phyloP scores from a whole-genome alignment of 2,113 vertebrate species.

The Albula glossodonta region DNA sequence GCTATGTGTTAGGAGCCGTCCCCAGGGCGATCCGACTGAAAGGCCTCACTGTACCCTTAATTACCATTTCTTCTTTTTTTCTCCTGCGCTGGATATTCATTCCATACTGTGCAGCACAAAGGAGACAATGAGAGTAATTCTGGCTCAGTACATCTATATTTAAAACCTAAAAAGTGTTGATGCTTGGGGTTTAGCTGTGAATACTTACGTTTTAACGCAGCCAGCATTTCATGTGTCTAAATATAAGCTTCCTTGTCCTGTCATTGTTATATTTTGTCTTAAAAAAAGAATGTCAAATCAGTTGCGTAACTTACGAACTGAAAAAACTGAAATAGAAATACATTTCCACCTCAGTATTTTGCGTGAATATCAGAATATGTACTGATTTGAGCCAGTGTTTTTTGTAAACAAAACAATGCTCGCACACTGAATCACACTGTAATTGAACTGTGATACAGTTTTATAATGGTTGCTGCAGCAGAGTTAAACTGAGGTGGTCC shows the following conservation, averaged over 20 bases:
- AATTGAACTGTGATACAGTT: neutral
- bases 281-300: neutral
- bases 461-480: neutral
- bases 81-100: neutral
- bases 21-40: neutral
- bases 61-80: neutral
- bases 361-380: neutral
- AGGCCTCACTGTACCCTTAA: slow-evolving; percentile 18
- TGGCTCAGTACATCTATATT: neutral
- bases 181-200: neutral
- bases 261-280: neutral
- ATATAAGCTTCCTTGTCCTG: neutral
- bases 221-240: neutral
- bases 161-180: neutral
- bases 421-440: neutral
- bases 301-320: neutral
- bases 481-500: no score
- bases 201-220: neutral
- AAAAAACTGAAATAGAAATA: neutral
- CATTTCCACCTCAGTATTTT: neutral
- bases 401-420: neutral
- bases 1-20: neutral
- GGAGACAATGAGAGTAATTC: neutral
- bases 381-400: neutral
- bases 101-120: neutral